Base-by-base conservation (phyloP, 1,140 invertebrate genomes). In the Drosophila erecta region DNA sequence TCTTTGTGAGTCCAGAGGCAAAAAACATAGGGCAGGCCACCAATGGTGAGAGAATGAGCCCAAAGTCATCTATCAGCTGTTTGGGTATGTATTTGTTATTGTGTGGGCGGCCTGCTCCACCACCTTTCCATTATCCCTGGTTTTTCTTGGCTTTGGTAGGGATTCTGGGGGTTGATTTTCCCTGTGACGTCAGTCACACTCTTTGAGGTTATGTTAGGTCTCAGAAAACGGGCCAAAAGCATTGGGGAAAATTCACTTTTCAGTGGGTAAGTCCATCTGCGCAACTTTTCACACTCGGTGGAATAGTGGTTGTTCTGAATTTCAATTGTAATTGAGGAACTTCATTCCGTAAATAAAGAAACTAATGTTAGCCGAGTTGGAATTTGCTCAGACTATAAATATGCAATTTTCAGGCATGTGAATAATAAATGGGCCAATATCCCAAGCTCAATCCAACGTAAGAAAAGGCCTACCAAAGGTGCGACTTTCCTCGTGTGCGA, bases 161-260 rank as follows among this genome's bases (percentile, higher is more conserved):
- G 62, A 65, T 44, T 51, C 61, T 67, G 65, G 30, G 66, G 66
- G 66, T 55, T 56, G 66, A 7, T 53, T 46, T 44, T 33, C 49
- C 41, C 20, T 17, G 49, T 70, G 64, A 70, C 66, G 66, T 70
- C 64, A 70, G 64, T 46, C 41, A 66, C 61, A 30, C 11, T 46
- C 27, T 6, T 30, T 62, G 60, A 65, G 62, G 62, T 62, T 62
- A 62, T 41, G 59, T 62, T 59, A 62, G 59, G 59, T 59, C 59
- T 5, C n/a, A 17, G 10, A 20, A 33, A 46, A 49, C 33, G 15
- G 15, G 17, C 5, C 8, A 50, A 50, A 50, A 35, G 8, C 38
- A 56, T 17, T 56, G 11, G 12, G 17, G 49, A 17, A 51, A 51
- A 51, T 35, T 35, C 30, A 11, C 17, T 51, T 51, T 12, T 51